phyloP scores from a whole-genome alignment of 2,888 invertebrate species.

The Octodonta nipae region DNA sequence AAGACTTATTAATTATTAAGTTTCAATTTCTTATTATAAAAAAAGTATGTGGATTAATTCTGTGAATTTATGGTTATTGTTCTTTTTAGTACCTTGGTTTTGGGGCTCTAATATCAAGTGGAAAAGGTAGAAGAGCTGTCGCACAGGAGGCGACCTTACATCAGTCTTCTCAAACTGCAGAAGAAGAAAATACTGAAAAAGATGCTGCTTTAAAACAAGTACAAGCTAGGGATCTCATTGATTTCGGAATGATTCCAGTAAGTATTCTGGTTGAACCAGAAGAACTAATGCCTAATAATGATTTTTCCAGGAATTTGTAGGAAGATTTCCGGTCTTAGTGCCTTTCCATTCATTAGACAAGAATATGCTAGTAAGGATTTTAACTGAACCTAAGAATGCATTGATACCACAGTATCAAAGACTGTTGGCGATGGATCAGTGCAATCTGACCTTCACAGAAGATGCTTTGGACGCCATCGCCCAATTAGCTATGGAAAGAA shows the following conservation, averaged over 20 bases:
- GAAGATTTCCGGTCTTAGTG: slow-evolving; percentile 91
- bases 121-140: slow-evolving; percentile 71
- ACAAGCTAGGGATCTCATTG: slow-evolving; percentile 89
- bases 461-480: slow-evolving; percentile 87
- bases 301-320: slow-evolving; percentile 70
- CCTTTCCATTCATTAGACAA: slow-evolving; percentile 93
- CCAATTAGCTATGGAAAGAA: slow-evolving; percentile 80
- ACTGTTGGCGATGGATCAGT: slow-evolving; percentile 88
- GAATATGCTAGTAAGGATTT: slow-evolving; percentile 82
- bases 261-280: too few species aligned
- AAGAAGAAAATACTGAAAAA: slow-evolving; percentile 70
- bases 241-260: slow-evolving; percentile 94
- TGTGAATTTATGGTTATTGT: too few species aligned
- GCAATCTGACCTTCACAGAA: slow-evolving; percentile 77
- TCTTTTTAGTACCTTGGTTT: slow-evolving; percentile 72
- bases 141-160: slow-evolving; percentile 52
- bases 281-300: too few species aligned
- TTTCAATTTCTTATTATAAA: too few species aligned
- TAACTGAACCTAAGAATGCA: slow-evolving; percentile 95
- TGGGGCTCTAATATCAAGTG: slow-evolving; percentile 65
- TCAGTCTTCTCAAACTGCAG: slow-evolving; percentile 56
- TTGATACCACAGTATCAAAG: slow-evolving; percentile 93
- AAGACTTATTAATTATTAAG: too few species aligned
- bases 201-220: slow-evolving; percentile 72
- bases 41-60: too few species aligned